Base-by-base conservation (phyloP, 2,888 invertebrate genomes). In the Cephus sareptanus region DNA sequence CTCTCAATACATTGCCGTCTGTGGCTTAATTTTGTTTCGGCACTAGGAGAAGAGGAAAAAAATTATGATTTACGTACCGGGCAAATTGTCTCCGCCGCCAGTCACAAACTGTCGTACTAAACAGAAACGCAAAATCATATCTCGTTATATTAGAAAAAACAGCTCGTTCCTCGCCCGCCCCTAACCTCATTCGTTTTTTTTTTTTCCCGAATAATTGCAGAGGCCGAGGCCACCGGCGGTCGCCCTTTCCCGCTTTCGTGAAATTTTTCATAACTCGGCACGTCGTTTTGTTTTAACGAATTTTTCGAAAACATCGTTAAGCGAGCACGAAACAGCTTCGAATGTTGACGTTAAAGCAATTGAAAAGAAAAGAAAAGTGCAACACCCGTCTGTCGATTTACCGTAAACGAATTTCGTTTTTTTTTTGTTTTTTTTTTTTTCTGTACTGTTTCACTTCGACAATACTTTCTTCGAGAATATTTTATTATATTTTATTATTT, bases 31-130 rank as follows among this genome's bases (percentile, higher is more conserved):
- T 56, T 56, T 23, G 56, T 56, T 56, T 34, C 34, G 31, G 31
- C 71, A 3, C 71, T 71, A 88, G 87, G 87, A 85, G 80, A 89
- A 90, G 89, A 87, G 88, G 88, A 90, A 89, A 88, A 89, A 87
- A 79, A 79, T 87, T 89, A 87, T 90, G 90, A 90, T 88, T 91
- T 92, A 92, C 92, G 92, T 92, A 93, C 93, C 93, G 92, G 92
- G 92, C 90, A 92, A 92, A 92, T 92, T 92, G 92, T 92, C 92
- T 92, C 92, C 92, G 91, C 92, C 92, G 90, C 92, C 90, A 91
- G 92, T 91, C 92, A 91, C 90, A 91, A 91, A 92, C 89, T 91
- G 92, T 92, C 92, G 92, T 91, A 92, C 92, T 92, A 92, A 91
- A 91, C 92, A 92, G 91, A 92, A 91, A 92, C 90, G 90, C 86